Evolutionary conservation across 2,888 invertebrate species (phyloP).

Genomic region (Molorchus minor): DNA sequence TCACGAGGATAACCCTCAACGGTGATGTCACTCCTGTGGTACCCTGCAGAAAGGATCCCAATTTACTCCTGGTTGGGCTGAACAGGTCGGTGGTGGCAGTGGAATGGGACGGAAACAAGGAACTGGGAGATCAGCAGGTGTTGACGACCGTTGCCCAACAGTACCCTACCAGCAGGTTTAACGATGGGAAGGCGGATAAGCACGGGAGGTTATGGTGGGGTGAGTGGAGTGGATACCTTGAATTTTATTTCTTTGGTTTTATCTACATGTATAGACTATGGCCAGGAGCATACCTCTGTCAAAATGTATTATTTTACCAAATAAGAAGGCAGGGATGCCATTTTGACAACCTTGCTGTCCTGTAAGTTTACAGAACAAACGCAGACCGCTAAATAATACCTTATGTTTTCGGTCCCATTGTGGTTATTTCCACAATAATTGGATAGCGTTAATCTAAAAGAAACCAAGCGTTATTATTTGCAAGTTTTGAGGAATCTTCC

Average conservation of each 20-base stretch:
- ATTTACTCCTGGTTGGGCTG: slow-evolving; percentile 48
- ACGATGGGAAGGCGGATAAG: slow-evolving; percentile 71
- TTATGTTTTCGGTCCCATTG: too few species aligned
- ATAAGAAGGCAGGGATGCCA: too few species aligned
- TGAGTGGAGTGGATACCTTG: slow-evolving; percentile 46
- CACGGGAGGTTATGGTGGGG: slow-evolving; percentile 68
- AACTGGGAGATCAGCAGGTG: slow-evolving; percentile 36
- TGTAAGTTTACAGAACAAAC: too few species aligned
- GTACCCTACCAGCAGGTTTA: slow-evolving; percentile 65
- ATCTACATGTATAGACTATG: not conserved
- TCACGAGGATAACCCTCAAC: slow-evolving; percentile 41
- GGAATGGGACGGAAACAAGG: slow-evolving; percentile 63
- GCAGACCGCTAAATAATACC: too few species aligned
- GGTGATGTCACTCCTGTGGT: slow-evolving; percentile 48
- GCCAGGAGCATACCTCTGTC: too few species aligned
- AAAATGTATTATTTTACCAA: too few species aligned
- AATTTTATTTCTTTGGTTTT: not conserved
- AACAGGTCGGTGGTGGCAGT: slow-evolving; percentile 60
- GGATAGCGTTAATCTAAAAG: too few species aligned
- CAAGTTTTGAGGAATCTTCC: too few species aligned
- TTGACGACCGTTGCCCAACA: slow-evolving; percentile 63
- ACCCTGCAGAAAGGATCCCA: slow-evolving; percentile 45
- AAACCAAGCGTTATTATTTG: too few species aligned
- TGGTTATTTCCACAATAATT: too few species aligned
- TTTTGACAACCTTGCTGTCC: too few species aligned